Percentiles rank a stretch among this genome's conserved stretches.
These are phyloP conservation scores for Cordilura impudica DNA, from an alignment of 2,888 invertebrate species.

Conservation along the genomic window DNA sequence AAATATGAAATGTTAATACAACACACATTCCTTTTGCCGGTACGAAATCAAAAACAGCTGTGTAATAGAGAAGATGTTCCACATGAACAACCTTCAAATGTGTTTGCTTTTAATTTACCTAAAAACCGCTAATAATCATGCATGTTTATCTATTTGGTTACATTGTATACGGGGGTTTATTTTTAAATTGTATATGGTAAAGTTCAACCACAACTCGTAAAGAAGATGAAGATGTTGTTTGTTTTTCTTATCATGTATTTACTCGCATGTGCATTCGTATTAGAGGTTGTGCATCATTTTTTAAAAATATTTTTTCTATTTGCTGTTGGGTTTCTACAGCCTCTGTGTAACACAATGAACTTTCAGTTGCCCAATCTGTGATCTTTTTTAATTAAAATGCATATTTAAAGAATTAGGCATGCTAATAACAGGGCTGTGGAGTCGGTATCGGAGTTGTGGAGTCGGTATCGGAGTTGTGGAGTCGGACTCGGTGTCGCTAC, in stretches of 20 bases:
- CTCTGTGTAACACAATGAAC: no score
- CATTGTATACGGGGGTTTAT: background rate
- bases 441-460: no score
- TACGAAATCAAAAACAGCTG: background rate
- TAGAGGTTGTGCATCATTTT: background rate
- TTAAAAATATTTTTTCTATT: no score
- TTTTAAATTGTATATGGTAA: slow-evolving; percentile 31
- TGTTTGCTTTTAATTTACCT: background rate
- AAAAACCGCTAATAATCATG: slow-evolving; percentile 10
- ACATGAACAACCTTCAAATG: slow-evolving; percentile 20
- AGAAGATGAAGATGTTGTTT: background rate
- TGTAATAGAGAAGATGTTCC: slow-evolving; percentile 16
- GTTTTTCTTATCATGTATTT: background rate
- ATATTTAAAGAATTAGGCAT: no score
- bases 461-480: no score
- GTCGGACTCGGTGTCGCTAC: no score
- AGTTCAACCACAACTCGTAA: slow-evolving; percentile 46
- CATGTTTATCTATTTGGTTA: background rate
- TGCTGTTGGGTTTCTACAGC: no score
- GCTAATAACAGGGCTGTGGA: no score
- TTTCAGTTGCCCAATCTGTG: no score
- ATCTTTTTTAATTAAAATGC: no score
- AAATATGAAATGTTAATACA: slow-evolving; percentile 3
- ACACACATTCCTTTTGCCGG: slow-evolving; percentile 11
- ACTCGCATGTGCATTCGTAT: background rate